Base-by-base conservation (phyloP, 2,113 vertebrate genomes). In the Pterophyllum scalare region DNA sequence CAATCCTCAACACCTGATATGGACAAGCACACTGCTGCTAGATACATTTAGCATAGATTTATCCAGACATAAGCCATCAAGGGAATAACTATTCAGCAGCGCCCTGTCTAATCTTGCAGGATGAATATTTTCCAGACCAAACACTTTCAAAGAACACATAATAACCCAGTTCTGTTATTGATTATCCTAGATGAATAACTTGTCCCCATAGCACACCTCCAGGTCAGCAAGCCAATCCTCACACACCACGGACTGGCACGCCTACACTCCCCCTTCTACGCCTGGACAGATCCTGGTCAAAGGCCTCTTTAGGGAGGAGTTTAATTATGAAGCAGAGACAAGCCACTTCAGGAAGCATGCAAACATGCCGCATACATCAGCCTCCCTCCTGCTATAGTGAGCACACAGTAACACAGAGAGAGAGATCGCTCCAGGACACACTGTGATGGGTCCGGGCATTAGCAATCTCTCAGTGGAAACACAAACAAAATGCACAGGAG, bases 191-290 rank as follows among this genome's bases (percentile, higher is more conserved):
- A 28, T 67, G 46, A 8, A 62, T 56, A 77, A 72, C 31, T 81
- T 62, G 17, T 61, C 26, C 26, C 14, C 12, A 17, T 11, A 79
- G 84, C 87, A 90, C 83, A 76, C 89, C 91, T 88, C 85, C 72
- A 64, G 20, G 20, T 22, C 61, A 35, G 64, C n/a, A 12, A 59
- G 60, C 95, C 94, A 96, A 96, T 96, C 88, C 75, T 33, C 49
- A 20, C n/a, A 33, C 81, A 75, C 7, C 64, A 67, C 64, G 24
- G 20, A 12, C 65, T 28, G 9, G 75, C 85, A 91, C 89, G 17
- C 93, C 92, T 79, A 56, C 85, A 54, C 67, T 7, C 62, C 58
- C 65, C 72, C 58, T 11, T 22, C 56, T 49, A n/a, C 8, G 1
- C 14, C 22, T 31, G 22, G 40, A 57, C 62, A 52, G 40, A 74